These are phyloP conservation scores for Fistularia commersonii DNA, from an alignment of 2,797 vertebrate genomes.

Conservation along the genomic window DNA sequence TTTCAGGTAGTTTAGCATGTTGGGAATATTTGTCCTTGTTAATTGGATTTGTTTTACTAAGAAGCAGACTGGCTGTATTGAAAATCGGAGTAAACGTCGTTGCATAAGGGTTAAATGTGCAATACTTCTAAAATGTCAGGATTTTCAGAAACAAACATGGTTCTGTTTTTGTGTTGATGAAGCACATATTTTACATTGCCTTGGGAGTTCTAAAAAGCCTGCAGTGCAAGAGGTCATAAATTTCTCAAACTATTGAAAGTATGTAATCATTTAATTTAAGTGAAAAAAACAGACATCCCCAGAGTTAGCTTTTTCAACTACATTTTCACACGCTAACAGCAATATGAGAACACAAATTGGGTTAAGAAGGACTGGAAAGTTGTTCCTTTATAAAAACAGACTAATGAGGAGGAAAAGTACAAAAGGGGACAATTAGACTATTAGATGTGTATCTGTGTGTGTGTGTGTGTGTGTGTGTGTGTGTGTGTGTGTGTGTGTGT, in stretches of 20 bases:
- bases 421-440: background rate
- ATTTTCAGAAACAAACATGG: too few relatives aligned
- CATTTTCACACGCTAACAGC: constrained; percentile 19
- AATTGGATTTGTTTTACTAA: background rate
- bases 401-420: background rate
- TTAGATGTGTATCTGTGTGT: too few relatives aligned
- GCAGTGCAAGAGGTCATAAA: constrained; percentile 36
- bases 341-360: constrained; percentile 8
- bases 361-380: background rate
- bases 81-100: constrained; percentile 22
- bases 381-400: background rate
- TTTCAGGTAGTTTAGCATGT: background rate
- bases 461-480: too few relatives aligned
- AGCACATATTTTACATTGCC: constrained; percentile 42
- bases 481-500: too few relatives aligned
- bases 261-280: constrained; percentile 47
- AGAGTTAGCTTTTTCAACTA: constrained; percentile 13
- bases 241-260: constrained; percentile 34
- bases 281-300: constrained; percentile 12
- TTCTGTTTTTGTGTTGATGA: too few relatives aligned
- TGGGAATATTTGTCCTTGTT: constrained; percentile 13
- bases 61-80: constrained; percentile 4
- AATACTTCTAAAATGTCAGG: too few relatives aligned
- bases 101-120: background rate
- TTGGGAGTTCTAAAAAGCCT: constrained; percentile 30